Conservation (phyloP, 2,888 invertebrate genomes). For the Ectobius pallidus region DNA sequence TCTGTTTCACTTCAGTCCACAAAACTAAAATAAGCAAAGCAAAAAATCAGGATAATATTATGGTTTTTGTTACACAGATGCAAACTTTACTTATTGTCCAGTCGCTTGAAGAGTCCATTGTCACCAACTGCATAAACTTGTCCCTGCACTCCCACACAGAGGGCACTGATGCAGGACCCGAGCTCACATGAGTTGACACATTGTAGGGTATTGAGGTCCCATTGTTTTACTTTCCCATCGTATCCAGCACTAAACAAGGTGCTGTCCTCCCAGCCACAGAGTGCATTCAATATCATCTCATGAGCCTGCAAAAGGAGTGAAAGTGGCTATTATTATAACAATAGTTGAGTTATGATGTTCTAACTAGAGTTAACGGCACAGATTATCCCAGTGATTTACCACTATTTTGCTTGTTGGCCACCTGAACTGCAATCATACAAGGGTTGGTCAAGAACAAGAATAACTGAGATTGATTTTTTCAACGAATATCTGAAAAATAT, state of each 20-base stretch:
- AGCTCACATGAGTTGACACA: slow-evolving; percentile 48
- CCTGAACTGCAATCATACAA: too few relatives aligned
- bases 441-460: too few relatives aligned
- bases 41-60: too few relatives aligned
- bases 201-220: slow-evolving; percentile 52
- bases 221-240: slow-evolving; percentile 57
- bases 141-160: slow-evolving; percentile 54
- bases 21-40: too few relatives aligned
- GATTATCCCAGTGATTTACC: too few relatives aligned
- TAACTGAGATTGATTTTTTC: too few relatives aligned
- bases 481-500: too few relatives aligned
- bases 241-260: slow-evolving; percentile 57
- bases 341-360: slow-evolving; percentile 17
- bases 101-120: slow-evolving; percentile 56
- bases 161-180: slow-evolving; percentile 55
- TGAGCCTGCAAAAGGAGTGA: slow-evolving; percentile 54
- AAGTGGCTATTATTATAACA: not conserved
- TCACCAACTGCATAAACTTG: slow-evolving; percentile 63
- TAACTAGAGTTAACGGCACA: too few relatives aligned
- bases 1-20: too few relatives aligned
- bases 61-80: too few relatives aligned
- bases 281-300: slow-evolving; percentile 57
- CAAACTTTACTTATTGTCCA: slow-evolving; percentile 9
- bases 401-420: too few relatives aligned
- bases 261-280: slow-evolving; percentile 50